phyloP scores from a whole-genome alignment of 2,113 vertebrate species.

The Rhodinocichla rosea region DNA sequence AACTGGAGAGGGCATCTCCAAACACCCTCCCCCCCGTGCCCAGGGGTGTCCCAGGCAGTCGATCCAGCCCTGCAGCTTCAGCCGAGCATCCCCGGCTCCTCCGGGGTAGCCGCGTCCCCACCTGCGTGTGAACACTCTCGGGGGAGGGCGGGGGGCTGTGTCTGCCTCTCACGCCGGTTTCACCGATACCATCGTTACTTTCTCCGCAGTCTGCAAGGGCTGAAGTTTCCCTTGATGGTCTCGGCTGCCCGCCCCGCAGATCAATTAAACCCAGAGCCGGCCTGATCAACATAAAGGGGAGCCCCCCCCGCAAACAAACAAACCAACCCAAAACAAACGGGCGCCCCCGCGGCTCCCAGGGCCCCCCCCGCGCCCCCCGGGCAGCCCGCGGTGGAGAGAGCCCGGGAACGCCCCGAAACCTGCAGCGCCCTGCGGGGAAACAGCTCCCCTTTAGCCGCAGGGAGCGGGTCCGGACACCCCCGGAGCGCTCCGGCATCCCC shows the following conservation, averaged over 20 bases:
- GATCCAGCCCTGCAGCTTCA: background rate
- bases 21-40: accelerated
- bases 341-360: conserved; percentile 8
- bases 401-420: conserved; percentile 38
- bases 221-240: conserved; percentile 44
- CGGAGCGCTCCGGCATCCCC: background rate
- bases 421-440: background rate
- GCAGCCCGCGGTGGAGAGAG: background rate
- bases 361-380: background rate
- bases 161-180: background rate
- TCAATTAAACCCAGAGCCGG: background rate
- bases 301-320: conserved; percentile 4
- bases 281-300: background rate
- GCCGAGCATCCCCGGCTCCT: background rate
- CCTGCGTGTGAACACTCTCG: background rate
- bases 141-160: background rate
- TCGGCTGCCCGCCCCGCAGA: background rate
- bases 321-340: background rate
- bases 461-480: background rate
- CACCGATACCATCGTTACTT: background rate
- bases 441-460: background rate
- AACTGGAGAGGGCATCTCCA: background rate
- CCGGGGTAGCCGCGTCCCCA: background rate
- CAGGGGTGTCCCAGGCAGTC: background rate
- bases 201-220: background rate